A percentile compares a stretch with the other conserved stretches of the same genome.
phyloP scores from a whole-genome alignment of 53 echinoderm and acorn worm species.

The Holothuria scabra region DNA sequence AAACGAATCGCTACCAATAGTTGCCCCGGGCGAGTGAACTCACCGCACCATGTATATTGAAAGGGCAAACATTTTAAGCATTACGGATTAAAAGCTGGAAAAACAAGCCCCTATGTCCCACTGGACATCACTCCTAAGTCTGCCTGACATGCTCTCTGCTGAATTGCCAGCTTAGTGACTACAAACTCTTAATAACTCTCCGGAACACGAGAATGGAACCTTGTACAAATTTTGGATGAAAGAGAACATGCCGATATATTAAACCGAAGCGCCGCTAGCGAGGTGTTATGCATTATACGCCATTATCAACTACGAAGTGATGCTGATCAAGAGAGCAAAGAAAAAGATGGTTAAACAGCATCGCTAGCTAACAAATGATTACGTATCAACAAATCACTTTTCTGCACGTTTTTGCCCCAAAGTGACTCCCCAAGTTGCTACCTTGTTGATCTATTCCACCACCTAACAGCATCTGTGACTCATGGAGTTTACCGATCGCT shows the following conservation, averaged over 20 bases:
- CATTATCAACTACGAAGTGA: conserved; percentile 11
- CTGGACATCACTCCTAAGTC: conserved; percentile 36
- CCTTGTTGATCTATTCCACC: neutral
- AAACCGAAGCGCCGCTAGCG: conserved; percentile 15
- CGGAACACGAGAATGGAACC: conserved; percentile 22
- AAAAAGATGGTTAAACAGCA: conserved; percentile 36
- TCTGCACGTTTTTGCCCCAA: conserved; percentile 38
- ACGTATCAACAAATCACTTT: conserved; percentile 16
- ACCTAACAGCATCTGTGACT: conserved; percentile 21
- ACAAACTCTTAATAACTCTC: conserved; percentile 14
- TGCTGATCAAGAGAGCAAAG: neutral
- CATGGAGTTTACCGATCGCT: conserved; percentile 9
- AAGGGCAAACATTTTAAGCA: conserved; percentile 49
- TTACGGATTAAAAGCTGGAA: conserved; percentile 39
- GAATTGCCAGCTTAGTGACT: neutral
- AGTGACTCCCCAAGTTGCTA: conserved; percentile 16
- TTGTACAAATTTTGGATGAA: conserved; percentile 28
- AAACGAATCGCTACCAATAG: conserved; percentile 6
- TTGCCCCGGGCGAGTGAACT: conserved; percentile 30
- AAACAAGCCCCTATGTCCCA: conserved; percentile 41
- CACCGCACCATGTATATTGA: conserved; percentile 39
- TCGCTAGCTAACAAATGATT: conserved; percentile 30
- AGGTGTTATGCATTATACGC: conserved; percentile 13
- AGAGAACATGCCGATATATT: conserved; percentile 39
- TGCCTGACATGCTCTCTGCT: conserved; percentile 7